A percentile compares a stretch with the other conserved stretches of the same genome.
Conservation (phyloP, 2,888 invertebrate genomes). For the Dicyrtomina minuta region DNA sequence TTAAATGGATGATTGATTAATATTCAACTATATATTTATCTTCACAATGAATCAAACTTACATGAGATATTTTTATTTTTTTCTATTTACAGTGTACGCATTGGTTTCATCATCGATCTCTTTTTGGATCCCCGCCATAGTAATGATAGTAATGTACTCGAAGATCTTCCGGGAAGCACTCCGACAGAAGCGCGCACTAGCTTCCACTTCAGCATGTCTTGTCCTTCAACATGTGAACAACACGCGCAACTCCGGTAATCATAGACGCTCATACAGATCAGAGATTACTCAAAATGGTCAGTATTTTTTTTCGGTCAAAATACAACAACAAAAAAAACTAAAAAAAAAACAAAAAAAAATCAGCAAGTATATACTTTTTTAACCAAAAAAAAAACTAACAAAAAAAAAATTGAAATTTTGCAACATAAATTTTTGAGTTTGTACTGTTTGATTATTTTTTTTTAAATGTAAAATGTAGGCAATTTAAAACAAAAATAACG, state of each 20-base stretch:
- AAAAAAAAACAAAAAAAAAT: too few relatives aligned
- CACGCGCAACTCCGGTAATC: conserved; percentile 46
- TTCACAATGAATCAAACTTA: not conserved
- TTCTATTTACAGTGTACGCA: conserved; percentile 66
- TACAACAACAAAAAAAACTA: too few relatives aligned
- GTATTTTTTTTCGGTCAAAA: too few relatives aligned
- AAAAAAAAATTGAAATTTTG: too few relatives aligned
- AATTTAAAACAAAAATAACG: too few relatives aligned
- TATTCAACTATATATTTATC: not conserved
- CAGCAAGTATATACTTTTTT: too few relatives aligned
- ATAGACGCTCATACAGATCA: conserved; percentile 52
- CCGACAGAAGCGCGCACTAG: conserved; percentile 72
- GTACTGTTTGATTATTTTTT: too few relatives aligned
- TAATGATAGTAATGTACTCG: conserved; percentile 87
- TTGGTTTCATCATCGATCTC: conserved; percentile 89
- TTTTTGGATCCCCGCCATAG: conserved; percentile 93
- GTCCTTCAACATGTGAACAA: conserved; percentile 53
- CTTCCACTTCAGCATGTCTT: conserved; percentile 53
- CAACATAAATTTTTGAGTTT: too few relatives aligned
- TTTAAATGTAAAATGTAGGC: too few relatives aligned
- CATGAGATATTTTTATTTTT: not conserved
- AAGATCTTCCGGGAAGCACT: conserved; percentile 89
- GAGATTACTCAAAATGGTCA: conserved; percentile 54
- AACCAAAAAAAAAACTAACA: too few relatives aligned
- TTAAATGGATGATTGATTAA: conserved; percentile 4